Base-by-base conservation (phyloP, 2,113 vertebrate genomes). In the Pithys albifrons region DNA sequence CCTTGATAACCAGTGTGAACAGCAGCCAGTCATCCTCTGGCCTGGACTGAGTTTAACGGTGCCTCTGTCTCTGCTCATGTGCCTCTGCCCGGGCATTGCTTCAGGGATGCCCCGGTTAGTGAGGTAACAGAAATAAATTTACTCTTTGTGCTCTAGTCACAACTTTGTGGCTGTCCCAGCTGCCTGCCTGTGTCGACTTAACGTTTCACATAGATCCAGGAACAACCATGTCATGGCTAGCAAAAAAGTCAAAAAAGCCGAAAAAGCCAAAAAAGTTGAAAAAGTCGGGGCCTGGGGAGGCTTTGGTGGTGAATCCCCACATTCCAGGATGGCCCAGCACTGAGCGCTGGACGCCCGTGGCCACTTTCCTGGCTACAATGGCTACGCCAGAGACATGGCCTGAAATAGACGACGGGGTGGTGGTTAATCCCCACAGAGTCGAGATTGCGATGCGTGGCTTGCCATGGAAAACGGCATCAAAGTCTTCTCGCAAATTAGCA, bases 311-410 rank as follows among this genome's bases (percentile, higher is more conserved):
- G 49, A 90, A 57, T 16, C 80, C 80, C 31, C 57, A 84, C 72
- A 90, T 90, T 17, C 80, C 88, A 43, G 88, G 88, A 5, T 84
- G 88, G 88, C 80, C 88, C 80, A 90, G 80, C 41, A 77, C 88
- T 0, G 88, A 90, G 88, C 80, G 88, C 80, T 90, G 88, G 88
- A 77, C 49, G 1, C 88, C 88, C 0, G 88, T 90, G 88, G 88
- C 88, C 65, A 19, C 65, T 20, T 90, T 90, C 49, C 80, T 84
- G 0, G 88, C 88, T 37, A 84, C 88, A 0, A 13, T 90, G 80
- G 88, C 80, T 1, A 43, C 41, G 0, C 88, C 88, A 6, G 88
- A 90, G 88, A 90, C 27, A 0, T 90, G 88, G 88, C 88, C 88
- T 2, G 88, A 90, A 3, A 84, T 84, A 4, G 88, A 84, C 0